phyloP scores from a whole-genome alignment of 2,113 vertebrate species.

The Notothenia rossii region DNA sequence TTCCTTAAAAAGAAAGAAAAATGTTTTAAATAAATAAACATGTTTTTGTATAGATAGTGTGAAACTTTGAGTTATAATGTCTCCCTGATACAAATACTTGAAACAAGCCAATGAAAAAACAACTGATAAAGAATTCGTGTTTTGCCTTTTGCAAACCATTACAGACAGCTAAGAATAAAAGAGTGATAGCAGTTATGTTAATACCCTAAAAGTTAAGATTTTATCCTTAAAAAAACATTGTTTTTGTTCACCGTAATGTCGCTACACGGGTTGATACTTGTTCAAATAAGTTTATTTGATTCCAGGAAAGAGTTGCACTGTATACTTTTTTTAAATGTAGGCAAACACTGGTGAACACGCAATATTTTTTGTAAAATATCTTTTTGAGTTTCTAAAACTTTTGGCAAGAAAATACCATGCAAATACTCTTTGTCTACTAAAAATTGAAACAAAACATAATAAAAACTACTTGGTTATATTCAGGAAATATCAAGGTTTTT shows the following conservation, averaged over 20 bases:
- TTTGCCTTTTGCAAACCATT: not conserved
- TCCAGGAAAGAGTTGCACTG: slow-evolving; percentile 10
- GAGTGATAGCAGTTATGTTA: slow-evolving; percentile 5
- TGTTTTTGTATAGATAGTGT: slow-evolving; percentile 29
- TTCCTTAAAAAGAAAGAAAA: slow-evolving; percentile 18
- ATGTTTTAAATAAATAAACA: slow-evolving; percentile 26
- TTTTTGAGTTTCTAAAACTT: not conserved
- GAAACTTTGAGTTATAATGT: slow-evolving; percentile 11
- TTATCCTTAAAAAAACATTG: not conserved
- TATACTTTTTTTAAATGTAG: slow-evolving; percentile 4
- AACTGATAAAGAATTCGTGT: slow-evolving; percentile 23
- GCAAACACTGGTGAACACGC: slow-evolving; percentile 33
- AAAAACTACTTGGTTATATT: no score
- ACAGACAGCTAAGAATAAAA: slow-evolving; percentile 7
- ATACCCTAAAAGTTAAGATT: slow-evolving; percentile 26
- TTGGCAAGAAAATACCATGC: not conserved
- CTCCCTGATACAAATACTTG: slow-evolving; percentile 73
- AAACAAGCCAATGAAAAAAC: slow-evolving; percentile 71
- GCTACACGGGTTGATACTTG: not conserved
- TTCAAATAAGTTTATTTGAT: not conserved
- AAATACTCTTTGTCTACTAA: not conserved
- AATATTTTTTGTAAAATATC: slow-evolving; percentile 16
- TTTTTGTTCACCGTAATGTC: slow-evolving; percentile 23
- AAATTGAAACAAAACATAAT: no score
- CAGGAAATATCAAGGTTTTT: no score